Base-by-base conservation (phyloP, 2,888 invertebrate genomes). In the Corbicula japonica region DNA sequence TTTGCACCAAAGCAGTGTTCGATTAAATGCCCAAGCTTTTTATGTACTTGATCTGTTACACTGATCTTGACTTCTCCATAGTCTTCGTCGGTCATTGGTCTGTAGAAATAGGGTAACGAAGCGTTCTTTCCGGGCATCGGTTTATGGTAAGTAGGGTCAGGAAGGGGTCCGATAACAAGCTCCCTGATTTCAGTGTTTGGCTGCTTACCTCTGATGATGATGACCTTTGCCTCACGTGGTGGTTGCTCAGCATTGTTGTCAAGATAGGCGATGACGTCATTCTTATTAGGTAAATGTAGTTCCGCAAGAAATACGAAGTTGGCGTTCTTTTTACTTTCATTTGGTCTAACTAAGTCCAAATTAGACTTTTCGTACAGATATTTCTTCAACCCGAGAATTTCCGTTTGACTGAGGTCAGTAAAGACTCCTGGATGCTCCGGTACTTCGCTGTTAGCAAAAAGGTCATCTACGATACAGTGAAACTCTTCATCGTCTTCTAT, bases 81-180 rank as follows among this genome's bases (percentile, higher is more conserved):
- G 30, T 86, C 84, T 0, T 60, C 32, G 12, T 18, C 32, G 15
- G 68, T 71, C 10, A 69, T 30, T 23, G 83, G 83, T 28, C 85
- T 52, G 41, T 71, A 66, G 2, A 44, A 44, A 46, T 65, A 84
- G 1, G 78, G 76, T 28, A 84, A 58, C 5, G 76, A 38, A 6
- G 62, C 60, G 56, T 63, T 72, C 26, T 63, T 26, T 3, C 83
- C 63, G 0, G 76, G 77, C 56, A 81, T 78, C 12, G 60, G 38
- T 12, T 44, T 30, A 62, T 86, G 77, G 48, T 71, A 80, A 0
- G 71, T 65, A 8, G 88, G 87, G 15, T 66, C 56, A 0, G 90
- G 88, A 26, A 88, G 41, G 6, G 87, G 86, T 1, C 86, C 85
- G 15, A 90, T 82, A 6, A 74, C 61, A 60, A 84, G 86, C 66